A percentile compares a stretch with the other conserved stretches of the same genome.
phyloP scores from a whole-genome alignment of 2,888 invertebrate genomes.

The Eurytoma californica region DNA sequence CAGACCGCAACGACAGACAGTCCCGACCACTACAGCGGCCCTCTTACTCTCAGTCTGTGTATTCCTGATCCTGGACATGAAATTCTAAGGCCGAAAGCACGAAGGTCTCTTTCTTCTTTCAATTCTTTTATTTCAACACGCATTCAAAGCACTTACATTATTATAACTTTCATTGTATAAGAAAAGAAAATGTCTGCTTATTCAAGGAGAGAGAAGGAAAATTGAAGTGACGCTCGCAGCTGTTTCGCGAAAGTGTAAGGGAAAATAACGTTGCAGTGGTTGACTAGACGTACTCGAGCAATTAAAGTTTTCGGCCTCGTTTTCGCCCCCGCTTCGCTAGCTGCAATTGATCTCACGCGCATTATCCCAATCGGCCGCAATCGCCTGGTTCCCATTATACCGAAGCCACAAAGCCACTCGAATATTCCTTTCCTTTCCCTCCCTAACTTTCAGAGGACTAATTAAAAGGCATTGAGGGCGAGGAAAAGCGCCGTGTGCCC shows the following conservation, averaged over 20 bases:
- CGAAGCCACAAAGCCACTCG: constrained; percentile 1
- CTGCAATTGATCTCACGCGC: constrained; percentile 40
- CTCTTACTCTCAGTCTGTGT: constrained; percentile 79
- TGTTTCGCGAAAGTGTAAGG: too few species aligned
- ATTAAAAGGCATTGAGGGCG: constrained; percentile 42
- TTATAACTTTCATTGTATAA: too few species aligned
- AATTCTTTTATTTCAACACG: background rate
- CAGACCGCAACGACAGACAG: constrained; percentile 55
- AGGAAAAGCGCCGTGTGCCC: background rate
- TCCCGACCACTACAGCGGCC: constrained; percentile 79
- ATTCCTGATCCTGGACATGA: constrained; percentile 87
- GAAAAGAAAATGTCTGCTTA: too few species aligned
- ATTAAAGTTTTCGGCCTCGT: background rate
- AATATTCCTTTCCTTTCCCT: constrained; percentile 20
- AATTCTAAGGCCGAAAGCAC: constrained; percentile 89
- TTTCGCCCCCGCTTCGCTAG: background rate
- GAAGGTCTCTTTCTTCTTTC: constrained; percentile 80
- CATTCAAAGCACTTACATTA: too few species aligned
- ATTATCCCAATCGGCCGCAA: constrained; percentile 61
- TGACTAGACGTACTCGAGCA: background rate
- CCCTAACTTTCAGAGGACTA: constrained; percentile 45
- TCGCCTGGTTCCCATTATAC: constrained; percentile 60
- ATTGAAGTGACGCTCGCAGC: background rate
- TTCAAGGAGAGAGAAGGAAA: background rate
- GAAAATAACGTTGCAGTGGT: too few species aligned